These are phyloP conservation scores for Sardinella longiceps DNA, from an alignment of 2,797 vertebrate genomes.

Conservation along the genomic window DNA sequence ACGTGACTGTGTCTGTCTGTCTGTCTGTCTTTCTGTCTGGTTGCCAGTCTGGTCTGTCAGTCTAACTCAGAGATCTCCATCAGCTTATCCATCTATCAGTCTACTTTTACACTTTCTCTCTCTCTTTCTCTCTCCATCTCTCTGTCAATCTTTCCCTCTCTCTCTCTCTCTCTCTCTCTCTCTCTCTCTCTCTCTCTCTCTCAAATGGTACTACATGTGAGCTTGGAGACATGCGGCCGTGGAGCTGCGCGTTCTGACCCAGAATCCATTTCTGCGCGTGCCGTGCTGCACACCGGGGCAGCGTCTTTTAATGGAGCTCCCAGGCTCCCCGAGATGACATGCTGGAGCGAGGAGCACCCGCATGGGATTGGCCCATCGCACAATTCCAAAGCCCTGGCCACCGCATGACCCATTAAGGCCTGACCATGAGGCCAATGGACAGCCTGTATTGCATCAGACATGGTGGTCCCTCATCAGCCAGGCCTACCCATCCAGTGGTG, in stretches of 20 bases:
- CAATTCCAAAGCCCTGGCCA: constrained; percentile 16
- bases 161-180: background rate
- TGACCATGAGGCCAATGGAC: background rate
- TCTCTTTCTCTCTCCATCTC: background rate
- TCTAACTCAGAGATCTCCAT: too few species aligned
- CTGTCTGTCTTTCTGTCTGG: background rate
- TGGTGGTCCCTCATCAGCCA: background rate
- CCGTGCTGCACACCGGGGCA: constrained; percentile 33
- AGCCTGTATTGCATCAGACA: background rate
- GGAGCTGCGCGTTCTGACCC: constrained; percentile 50
- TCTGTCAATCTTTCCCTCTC: constrained; percentile 8
- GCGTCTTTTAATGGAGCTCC: constrained; percentile 46
- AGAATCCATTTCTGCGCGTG: constrained; percentile 45
- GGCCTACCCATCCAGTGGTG: background rate
- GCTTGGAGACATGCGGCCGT: constrained; percentile 38
- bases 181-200: constrained; percentile 15
- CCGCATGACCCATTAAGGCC: background rate
- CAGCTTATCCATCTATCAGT: background rate
- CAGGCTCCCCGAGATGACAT: constrained; percentile 44
- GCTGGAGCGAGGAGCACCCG: constrained; percentile 28
- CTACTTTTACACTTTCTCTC: background rate
- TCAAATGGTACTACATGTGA: constrained; percentile 36
- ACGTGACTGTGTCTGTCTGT: background rate
- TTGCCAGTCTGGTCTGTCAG: background rate
- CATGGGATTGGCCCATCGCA: constrained; percentile 32